phyloP scores from a whole-genome alignment of 2,113 vertebrate genomes.

The Xenopus borealis region DNA sequence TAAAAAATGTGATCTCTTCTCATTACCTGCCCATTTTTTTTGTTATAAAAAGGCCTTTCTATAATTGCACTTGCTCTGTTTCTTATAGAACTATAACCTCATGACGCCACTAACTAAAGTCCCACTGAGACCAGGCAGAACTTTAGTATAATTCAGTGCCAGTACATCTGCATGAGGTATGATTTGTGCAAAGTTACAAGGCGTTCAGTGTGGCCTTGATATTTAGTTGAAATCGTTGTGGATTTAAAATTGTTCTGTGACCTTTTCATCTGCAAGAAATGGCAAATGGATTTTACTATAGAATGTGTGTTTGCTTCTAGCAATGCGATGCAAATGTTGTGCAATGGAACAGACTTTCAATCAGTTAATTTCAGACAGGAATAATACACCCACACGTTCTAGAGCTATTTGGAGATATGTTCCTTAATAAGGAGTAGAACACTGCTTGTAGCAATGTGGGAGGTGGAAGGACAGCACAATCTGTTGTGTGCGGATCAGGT shows the following conservation, averaged over 20 bases:
- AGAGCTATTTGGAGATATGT: neutral
- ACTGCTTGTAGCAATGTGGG: neutral
- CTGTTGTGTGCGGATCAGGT: neutral
- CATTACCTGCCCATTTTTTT: too few relatives aligned
- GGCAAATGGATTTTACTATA: neutral
- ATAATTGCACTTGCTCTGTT: too few relatives aligned
- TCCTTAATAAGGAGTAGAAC: neutral
- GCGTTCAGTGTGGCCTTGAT: neutral
- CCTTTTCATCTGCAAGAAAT: neutral
- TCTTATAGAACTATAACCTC: too few relatives aligned
- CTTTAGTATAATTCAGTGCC: neutral
- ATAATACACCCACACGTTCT: neutral
- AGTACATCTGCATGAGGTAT: neutral
- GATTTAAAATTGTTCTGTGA: neutral
- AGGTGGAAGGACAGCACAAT: neutral
- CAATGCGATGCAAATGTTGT: neutral
- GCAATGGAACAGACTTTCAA: neutral
- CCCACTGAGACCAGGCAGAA: neutral
- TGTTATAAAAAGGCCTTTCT: too few relatives aligned
- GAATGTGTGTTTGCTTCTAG: neutral
- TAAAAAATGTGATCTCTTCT: too few relatives aligned
- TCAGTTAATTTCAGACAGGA: neutral
- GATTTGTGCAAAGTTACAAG: neutral
- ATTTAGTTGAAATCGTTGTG: neutral
- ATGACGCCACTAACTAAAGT: too few relatives aligned